Percentiles rank a stretch among this genome's conserved stretches.
Evolutionary conservation across 2,113 vertebrate genomes (phyloP).

Genomic region (Daboia siamensis): DNA sequence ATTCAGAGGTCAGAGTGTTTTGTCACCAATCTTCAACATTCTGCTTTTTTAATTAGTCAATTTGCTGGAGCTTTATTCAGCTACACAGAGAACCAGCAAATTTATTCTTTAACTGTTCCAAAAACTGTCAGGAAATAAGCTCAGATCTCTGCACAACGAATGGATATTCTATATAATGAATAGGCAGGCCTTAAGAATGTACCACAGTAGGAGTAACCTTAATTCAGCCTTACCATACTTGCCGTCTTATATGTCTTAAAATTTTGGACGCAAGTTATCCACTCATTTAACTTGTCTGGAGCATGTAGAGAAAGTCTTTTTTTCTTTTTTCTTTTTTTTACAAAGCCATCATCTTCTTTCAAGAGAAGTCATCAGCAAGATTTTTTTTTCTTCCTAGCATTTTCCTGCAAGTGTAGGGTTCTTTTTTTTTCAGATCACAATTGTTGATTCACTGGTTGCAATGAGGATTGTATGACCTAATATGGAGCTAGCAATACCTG

Average conservation of each 20-base stretch:
- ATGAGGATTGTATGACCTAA: neutral
- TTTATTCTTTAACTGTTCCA: conserved; percentile 50
- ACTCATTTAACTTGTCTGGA: conserved; percentile 21
- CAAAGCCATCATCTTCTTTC: neutral
- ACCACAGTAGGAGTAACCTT: conserved; percentile 18
- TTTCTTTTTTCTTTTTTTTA: neutral
- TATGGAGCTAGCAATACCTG: neutral
- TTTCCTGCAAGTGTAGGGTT: neutral
- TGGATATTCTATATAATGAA: neutral
- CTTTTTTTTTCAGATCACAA: neutral
- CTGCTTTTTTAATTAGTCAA: conserved; percentile 49
- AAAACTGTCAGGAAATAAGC: conserved; percentile 7
- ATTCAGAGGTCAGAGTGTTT: conserved; percentile 44
- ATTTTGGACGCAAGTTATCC: conserved; percentile 13
- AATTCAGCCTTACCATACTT: conserved; percentile 2
- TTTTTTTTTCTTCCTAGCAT: neutral
- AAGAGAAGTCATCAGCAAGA: neutral
- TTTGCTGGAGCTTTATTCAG: conserved; percentile 42
- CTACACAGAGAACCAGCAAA: conserved; percentile 46
- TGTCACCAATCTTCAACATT: neutral
- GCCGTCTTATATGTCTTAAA: neutral
- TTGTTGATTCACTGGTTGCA: neutral
- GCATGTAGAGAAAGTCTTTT: neutral
- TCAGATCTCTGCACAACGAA: conserved; percentile 30
- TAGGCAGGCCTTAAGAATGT: neutral